Base-by-base conservation (phyloP, 2,797 vertebrate species). In the Macrochelys suwanniensis region DNA sequence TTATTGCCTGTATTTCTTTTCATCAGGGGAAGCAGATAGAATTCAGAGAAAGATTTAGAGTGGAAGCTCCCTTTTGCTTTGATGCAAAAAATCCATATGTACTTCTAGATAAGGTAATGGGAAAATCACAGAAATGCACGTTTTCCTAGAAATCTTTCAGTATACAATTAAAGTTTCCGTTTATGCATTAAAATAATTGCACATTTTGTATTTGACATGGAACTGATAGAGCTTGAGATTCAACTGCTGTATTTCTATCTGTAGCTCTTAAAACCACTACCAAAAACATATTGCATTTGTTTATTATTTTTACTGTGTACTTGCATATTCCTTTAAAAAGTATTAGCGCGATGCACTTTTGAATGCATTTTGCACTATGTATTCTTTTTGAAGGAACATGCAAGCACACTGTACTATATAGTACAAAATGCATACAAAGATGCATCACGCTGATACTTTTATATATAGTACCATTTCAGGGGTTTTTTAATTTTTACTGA, bases 41-140 rank as follows among this genome's bases (percentile, higher is more conserved):
- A 94, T 99, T 99, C 98, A 98, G 98, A 97, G 98, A 98, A 85
- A 97, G 89, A 90, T 99, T 99, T 98, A 97, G 96, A 98, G 89
- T 89, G 90, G 97, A 97, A 53, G 97, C 97, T 23, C 98, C 98
- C 25, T 98, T 99, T 95, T 88, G 59, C 79, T 98, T 98, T 95
- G 96, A 84, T 89, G 94, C 97, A 50, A 94, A 95, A 91, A 97
- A 97, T 80, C 98, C 98, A 2, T 99, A 99, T 90, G n/a, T 77
- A 84, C 86, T 49, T 84, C 98, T 99, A 31, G 97, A 98, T 92
- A 98, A 98, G 95, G 98, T 99, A 98, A 83, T 94, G 42, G 65
- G 25, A 65, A 89, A 80, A 65, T 87, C 42, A 47, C 61, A 85
- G 89, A 89, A 92, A 68, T 1, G 0, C 71, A 37, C 45, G 93